Evolutionary conservation across 1,140 invertebrate genomes (phyloP).

Genomic region (Tyrophagus putrescentiae): DNA sequence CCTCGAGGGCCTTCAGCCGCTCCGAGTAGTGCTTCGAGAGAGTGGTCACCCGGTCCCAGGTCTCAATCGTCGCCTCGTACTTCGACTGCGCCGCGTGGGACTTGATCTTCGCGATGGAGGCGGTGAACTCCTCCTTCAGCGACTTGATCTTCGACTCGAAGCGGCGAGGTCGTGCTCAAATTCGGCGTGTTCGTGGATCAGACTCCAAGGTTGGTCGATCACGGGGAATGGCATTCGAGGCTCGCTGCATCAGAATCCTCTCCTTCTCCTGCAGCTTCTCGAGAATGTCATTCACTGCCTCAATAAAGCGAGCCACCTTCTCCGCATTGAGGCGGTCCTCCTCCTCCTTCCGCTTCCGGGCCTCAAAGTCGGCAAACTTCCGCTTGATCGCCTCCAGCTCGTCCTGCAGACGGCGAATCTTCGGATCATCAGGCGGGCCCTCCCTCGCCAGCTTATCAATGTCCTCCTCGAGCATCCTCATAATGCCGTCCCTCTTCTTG

Average conservation of each 20-base stretch:
- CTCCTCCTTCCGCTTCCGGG: slow-evolving; percentile 43
- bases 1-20: slow-evolving; percentile 73
- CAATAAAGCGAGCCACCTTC: slow-evolving; percentile 61
- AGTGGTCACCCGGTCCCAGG: slow-evolving; percentile 80
- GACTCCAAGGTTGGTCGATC: slow-evolving; percentile 66
- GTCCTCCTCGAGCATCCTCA: slow-evolving; percentile 87
- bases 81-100: slow-evolving; percentile 76
- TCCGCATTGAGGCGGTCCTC: slow-evolving; percentile 27
- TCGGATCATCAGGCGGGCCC: slow-evolving; percentile 80
- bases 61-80: slow-evolving; percentile 61
- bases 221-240: slow-evolving; percentile 59
- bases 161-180: slow-evolving; percentile 39
- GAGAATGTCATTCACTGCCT: slow-evolving; percentile 62
- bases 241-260: slow-evolving; percentile 57
- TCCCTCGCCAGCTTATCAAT: slow-evolving; percentile 84
- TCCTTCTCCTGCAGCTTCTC: slow-evolving; percentile 68
- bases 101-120: slow-evolving; percentile 41
- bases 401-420: slow-evolving; percentile 61
- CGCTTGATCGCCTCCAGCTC: slow-evolving; percentile 92
- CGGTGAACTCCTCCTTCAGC: slow-evolving; percentile 34
- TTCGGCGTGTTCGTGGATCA: slow-evolving; percentile 67
- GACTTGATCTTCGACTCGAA: slow-evolving; percentile 56
- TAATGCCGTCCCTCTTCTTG: slow-evolving; percentile 81
- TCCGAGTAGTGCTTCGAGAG: slow-evolving; percentile 73
- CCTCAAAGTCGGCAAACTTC: slow-evolving; percentile 83